Evolutionary conservation across 2,888 invertebrate species (phyloP), one percentile per base, ranked within the genome.

Genomic region (Anticlea derivata): DNA sequence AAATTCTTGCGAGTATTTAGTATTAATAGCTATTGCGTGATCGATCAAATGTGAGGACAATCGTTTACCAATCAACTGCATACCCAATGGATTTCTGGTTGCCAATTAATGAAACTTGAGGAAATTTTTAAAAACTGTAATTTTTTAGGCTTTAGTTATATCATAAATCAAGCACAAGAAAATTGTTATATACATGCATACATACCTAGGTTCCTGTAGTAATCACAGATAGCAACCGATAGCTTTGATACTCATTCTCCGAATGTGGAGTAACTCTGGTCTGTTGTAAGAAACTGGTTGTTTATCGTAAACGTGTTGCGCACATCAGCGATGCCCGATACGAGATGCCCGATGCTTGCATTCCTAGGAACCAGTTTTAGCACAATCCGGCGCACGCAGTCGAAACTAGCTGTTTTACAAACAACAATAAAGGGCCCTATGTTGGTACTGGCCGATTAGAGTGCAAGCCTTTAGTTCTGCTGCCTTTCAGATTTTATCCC

Each of bases 341-440:
- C 63, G 67, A 69, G 71, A 66, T 71, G 66, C 61, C 65, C 66
- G 68, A 65, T 73, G 52, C 47, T 47, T 52, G 77, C 85, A 83
- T 85, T 82, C 79, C 78, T 75, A 71, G 68, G 73, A 86, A 86
- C 86, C 70, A 75, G 86, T 86, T 87, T 80, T 76, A 73, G 73
- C 68, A 71, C 57, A 71, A 72, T 69, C 73, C 67, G 65, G 63
- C 66, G 69, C 70, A 69, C 68, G 65, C 66, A 64, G 52, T 54
- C 52, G 55, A 38, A 45, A 46, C 50, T 60, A 62, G 58, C 55
- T 56, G 58, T 55, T 53, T 33, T 24, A 38, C 49, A 41, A 48
- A 50, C 45, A 43, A 46, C 34, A 26, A 45, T 31, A 26, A 11
- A 39, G 35, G 27, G 35, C 10, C 27, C 11, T 50, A 45, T 20